Evolutionary conservation across 2,888 invertebrate species (phyloP), one percentile per base, ranked within the genome.

Genomic region (Leptopterna dolabrata): DNA sequence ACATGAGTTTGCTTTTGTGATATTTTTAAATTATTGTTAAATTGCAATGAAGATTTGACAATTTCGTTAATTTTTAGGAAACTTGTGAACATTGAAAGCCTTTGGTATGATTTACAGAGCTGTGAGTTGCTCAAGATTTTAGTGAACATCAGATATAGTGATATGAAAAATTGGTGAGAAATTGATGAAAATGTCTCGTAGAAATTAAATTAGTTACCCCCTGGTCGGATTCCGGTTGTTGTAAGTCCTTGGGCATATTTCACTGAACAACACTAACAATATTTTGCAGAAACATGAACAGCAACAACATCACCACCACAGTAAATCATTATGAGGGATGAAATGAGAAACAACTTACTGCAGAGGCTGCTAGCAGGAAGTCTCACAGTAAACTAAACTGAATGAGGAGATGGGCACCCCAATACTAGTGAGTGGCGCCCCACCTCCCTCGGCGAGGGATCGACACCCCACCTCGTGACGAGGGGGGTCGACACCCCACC

Each of bases 341-440:
- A 19, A 45, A 78, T 30, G 70, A 24, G n/a, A 63, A 63, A 13
- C 29, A 43, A 83, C 83, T 83, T 83, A 83, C 83, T 83, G 83
- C 55, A 63, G 83, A 83, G 83, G 63, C 83, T 83, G 83, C 83
- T 83, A 83, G 83, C 83, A 70, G 70, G 43, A 70, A 83, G 83
- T 70, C 55, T 63, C 83, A 83, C 83, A 70, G 70, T 55, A 83
- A 83, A 83, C 83, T 63, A 70, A 83, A 83, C 70, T 83, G 83
- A 83, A 41, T 47, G 70, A 83, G 63, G 70, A 41, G 83, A 55
- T 70, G 19, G 83, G 24, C 63, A 83, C 83, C 83, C 83, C 70
- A 70, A 70, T 83, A 83, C 63, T 83, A 55, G 30, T 70, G 36
- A 70, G 27, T 27, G 45, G 24, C 29, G 43, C 63, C 36, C 70